phyloP scores from a whole-genome alignment of 2,797 vertebrate species.

The Luscinia megarhynchos region DNA sequence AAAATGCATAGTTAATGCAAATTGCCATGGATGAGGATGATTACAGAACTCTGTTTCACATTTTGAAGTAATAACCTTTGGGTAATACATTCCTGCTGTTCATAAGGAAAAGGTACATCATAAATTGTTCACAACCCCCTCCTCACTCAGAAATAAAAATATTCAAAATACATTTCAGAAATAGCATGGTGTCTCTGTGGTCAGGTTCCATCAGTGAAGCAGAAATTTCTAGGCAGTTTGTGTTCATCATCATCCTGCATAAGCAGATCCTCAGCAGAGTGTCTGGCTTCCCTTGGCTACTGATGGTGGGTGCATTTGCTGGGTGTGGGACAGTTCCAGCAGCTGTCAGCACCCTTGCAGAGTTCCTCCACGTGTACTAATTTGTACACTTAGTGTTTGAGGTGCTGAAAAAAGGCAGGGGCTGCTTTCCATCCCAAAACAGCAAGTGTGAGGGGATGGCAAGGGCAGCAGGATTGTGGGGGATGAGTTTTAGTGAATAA shows the following conservation, averaged over 20 bases:
- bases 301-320: background rate
- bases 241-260: background rate
- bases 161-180: background rate
- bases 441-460: background rate
- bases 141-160: background rate
- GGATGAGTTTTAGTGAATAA: background rate
- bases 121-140: background rate
- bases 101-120: background rate
- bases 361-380: background rate
- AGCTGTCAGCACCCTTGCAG: background rate
- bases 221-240: background rate
- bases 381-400: background rate
- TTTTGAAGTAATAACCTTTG: background rate
- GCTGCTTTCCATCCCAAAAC: background rate
- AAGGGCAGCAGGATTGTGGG: background rate
- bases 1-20: background rate
- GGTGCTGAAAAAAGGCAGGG: background rate
- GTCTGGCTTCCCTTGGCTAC: background rate
- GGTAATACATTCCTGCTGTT: background rate
- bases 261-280: background rate
- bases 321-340: background rate
- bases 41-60: background rate
- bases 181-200: background rate
- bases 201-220: background rate
- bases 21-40: background rate